Conservation (phyloP, 1,140 invertebrate species). For the Colletes latitarsis region DNA sequence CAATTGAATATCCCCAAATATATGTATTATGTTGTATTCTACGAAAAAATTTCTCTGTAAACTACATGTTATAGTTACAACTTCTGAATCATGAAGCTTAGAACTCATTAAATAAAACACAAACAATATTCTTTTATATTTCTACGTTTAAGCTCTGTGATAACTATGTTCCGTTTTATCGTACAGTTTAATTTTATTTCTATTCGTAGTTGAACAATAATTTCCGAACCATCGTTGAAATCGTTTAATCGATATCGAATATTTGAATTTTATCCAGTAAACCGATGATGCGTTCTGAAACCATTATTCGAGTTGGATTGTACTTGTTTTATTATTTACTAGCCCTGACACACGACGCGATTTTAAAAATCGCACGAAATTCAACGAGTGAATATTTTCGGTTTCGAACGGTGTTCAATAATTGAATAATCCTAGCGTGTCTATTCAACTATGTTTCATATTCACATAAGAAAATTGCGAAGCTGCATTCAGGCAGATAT, state of each 20-base stretch:
- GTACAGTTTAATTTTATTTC: neutral
- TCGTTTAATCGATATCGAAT: no score
- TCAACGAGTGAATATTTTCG: neutral
- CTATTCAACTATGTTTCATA: neutral
- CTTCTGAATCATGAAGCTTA: no score
- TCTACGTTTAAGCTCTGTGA: neutral
- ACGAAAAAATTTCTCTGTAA: no score
- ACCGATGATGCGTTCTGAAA: no score
- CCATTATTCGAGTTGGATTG: no score
- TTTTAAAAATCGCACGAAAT: neutral
- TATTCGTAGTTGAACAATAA: no score
- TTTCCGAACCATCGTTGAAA: no score
- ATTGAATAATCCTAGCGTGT: neutral
- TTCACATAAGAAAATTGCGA: neutral
- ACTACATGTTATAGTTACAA: no score
- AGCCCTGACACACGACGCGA: neutral
- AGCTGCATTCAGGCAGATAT: neutral
- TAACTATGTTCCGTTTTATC: neutral
- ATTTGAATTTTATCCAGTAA: no score
- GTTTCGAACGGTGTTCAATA: neutral
- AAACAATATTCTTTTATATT: neutral
- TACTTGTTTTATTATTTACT: slow-evolving; percentile 20
- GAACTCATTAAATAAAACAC: no score
- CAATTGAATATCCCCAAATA: no score
- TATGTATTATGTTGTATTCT: no score